phyloP scores from a whole-genome alignment of 2,113 vertebrate species.

The Columbina picui region DNA sequence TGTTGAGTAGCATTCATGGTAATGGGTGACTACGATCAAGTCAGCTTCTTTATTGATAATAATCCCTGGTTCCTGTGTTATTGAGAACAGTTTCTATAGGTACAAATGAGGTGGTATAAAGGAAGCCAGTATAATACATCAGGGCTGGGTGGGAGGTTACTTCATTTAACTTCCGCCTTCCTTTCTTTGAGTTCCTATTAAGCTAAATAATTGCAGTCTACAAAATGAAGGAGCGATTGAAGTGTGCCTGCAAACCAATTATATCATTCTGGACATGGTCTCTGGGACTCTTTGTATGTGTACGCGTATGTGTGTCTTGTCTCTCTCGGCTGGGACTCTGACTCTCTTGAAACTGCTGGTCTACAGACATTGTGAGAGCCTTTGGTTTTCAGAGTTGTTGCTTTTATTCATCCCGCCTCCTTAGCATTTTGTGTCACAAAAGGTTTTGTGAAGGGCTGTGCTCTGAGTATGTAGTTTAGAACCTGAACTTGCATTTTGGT shows the following conservation, averaged over 20 bases:
- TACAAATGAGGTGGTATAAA: slow-evolving; percentile 43
- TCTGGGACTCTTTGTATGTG: slow-evolving; percentile 27
- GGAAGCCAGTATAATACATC: slow-evolving; percentile 30
- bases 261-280: slow-evolving; percentile 35
- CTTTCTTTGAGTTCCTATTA: slow-evolving; percentile 61
- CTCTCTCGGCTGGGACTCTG: not conserved
- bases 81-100: slow-evolving; percentile 60
- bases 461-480: not conserved
- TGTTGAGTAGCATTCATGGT: slow-evolving; percentile 15
- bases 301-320: not conserved
- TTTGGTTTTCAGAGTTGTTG: slow-evolving; percentile 3
- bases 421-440: slow-evolving; percentile 15
- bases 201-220: slow-evolving; percentile 44
- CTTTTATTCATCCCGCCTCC: slow-evolving; percentile 1
- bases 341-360: slow-evolving; percentile 36
- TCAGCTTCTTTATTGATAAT: slow-evolving; percentile 35
- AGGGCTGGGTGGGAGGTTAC: slow-evolving; percentile 52
- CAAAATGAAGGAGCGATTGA: slow-evolving; percentile 41
- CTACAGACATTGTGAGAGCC: slow-evolving; percentile 17
- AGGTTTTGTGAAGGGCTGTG: slow-evolving; percentile 4
- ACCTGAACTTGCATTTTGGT: slow-evolving; percentile 9
- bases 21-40: slow-evolving; percentile 8
- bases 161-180: slow-evolving; percentile 62
- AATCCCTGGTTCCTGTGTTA: slow-evolving; percentile 30
- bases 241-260: slow-evolving; percentile 50